Evolutionary conservation across 92 coral and sea anemone genomes (phyloP), one percentile per base, ranked within the genome.

Genomic region (Phenganax subtilis): DNA sequence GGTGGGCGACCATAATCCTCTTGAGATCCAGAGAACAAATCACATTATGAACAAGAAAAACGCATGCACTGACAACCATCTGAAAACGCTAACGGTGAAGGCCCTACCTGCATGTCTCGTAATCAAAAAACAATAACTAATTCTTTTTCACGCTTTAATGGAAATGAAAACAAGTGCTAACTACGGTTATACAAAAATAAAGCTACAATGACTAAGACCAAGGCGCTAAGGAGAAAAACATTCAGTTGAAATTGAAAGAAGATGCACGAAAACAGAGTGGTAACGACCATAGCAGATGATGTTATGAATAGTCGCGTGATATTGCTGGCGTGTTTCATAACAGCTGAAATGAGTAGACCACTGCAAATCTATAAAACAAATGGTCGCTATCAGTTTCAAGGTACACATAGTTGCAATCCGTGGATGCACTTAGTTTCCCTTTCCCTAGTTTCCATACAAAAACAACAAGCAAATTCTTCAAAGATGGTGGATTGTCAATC

Each of bases 311-410:
- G 84, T 28, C 97, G 82, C 27, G 91, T 92, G 7, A 92, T 87
- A 55, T 92, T 92, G 57, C 97, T 92, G 76, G 97, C 92, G 74
- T 92, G 97, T 70, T 92, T 92, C 97, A 92, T 92, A 28, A 90
- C 97, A 0, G 89, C 97, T 51, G 97, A 92, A 86, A 92, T 85
- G 30, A 92, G 90, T 9, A 90, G 82, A 55, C 97, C 97, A 78
- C 89, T 87, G 80, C 84, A 82, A 1, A 91, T 91, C 97, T 92
- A 70, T 0, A 84, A 86, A 54, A 65, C 0, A 86, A 79, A 57
- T 65, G n/a, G 1, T 59, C 3, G n/a, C 27, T 14, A 7, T 59
- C 16, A 59, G 0, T 59, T 14, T 14, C 0, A 59, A 14, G 16
- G 65, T 14, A 3, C 16, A 59, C 65, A 25, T 59, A 59, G 27